These are phyloP conservation scores for Apostichopus japonicus DNA, from an alignment of 35 echinoderm and acorn worm species.

Conservation along the genomic window DNA sequence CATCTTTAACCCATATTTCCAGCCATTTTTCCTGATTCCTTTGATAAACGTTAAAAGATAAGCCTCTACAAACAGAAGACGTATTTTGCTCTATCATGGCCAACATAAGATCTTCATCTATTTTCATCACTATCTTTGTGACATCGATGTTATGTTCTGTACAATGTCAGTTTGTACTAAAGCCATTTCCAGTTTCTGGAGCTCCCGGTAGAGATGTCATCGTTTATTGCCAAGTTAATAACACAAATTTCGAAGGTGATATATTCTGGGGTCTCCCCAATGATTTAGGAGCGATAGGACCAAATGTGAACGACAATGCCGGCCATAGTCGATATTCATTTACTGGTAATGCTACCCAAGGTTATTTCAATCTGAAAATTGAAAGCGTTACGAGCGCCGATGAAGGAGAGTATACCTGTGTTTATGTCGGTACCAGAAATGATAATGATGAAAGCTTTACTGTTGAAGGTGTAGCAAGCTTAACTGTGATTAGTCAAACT, in stretches of 20 bases:
- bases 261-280: conserved; percentile 36
- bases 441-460: neutral
- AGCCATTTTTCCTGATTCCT: too few relatives aligned
- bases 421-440: neutral
- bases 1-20: neutral
- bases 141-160: neutral
- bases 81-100: neutral
- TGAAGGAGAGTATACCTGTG: conserved; percentile 11
- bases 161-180: conserved; percentile 7
- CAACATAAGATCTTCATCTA: neutral
- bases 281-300: conserved; percentile 17
- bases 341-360: neutral
- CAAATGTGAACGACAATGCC: conserved; percentile 21
- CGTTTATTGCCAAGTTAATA: conserved; percentile 36
- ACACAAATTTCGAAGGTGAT: neutral
- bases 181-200: conserved; percentile 22
- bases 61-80: too few relatives aligned
- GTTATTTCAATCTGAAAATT: conserved; percentile 40
- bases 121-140: neutral
- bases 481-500: neutral
- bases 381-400: neutral
- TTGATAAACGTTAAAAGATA: too few relatives aligned
- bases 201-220: neutral
- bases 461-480: neutral
- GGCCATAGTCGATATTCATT: conserved; percentile 1